Conservation (phyloP, 2,113 vertebrate species). For the Siniperca knerii region DNA sequence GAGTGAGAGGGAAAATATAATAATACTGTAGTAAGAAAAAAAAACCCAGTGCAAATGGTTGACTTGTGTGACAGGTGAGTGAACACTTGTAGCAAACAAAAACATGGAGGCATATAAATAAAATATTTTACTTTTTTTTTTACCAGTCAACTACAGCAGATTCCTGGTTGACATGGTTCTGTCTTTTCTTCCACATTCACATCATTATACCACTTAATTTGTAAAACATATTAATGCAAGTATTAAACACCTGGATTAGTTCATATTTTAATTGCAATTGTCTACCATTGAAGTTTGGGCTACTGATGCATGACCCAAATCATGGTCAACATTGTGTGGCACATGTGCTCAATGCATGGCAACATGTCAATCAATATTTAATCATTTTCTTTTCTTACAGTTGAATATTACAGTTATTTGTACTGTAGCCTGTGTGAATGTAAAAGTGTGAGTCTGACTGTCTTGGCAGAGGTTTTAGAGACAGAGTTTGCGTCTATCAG, state of each 20-base stretch:
- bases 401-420: background rate
- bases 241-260: background rate
- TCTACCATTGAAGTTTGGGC: background rate
- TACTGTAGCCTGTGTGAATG: background rate
- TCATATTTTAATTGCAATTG: background rate
- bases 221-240: background rate
- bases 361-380: too few relatives aligned
- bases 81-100: slow-evolving; percentile 39
- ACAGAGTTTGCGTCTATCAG: background rate
- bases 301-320: background rate
- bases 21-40: slow-evolving; percentile 34
- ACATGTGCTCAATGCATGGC: background rate
- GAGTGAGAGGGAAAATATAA: slow-evolving; percentile 54
- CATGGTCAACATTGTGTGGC: background rate
- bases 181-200: background rate
- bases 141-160: background rate
- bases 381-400: background rate
- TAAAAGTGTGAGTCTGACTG: background rate
- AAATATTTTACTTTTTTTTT: background rate
- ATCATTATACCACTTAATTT: background rate
- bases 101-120: slow-evolving; percentile 12
- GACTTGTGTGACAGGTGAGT: slow-evolving; percentile 64
- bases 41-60: slow-evolving; percentile 53
- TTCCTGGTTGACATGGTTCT: background rate
- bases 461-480: background rate